A percentile compares a stretch with the other conserved stretches of the same genome.
Conservation (phyloP, 2,113 vertebrate species). For the Pitta sordida region DNA sequence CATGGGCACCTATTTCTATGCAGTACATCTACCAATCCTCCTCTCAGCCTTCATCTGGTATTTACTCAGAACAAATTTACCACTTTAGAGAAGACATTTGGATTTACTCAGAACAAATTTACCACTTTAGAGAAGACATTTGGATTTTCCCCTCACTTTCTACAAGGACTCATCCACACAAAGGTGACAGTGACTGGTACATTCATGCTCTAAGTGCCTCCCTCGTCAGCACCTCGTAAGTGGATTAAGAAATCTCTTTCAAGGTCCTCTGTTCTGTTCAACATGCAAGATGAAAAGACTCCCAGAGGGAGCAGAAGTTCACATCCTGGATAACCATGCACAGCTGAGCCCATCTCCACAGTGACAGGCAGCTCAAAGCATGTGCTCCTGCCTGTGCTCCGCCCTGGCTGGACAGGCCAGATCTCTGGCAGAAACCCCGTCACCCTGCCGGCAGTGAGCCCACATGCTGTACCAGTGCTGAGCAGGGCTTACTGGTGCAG, state of each 20-base stretch:
- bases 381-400: neutral
- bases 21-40: neutral
- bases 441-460: neutral
- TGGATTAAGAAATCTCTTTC: neutral
- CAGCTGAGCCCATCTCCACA: neutral
- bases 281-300: neutral
- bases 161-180: neutral
- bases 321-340: neutral
- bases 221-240: fast-evolving
- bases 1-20: neutral
- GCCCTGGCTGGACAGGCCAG: neutral
- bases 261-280: neutral
- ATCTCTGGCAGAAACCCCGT: fast-evolving
- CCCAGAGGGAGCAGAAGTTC: neutral
- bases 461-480: fast-evolving
- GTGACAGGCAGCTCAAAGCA: neutral
- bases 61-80: neutral
- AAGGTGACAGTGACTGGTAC: neutral
- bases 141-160: neutral
- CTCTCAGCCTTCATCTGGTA: neutral
- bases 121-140: neutral
- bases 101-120: neutral
- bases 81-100: neutral
- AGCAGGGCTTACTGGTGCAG: neutral
- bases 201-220: neutral